Conservation (phyloP, 2,113 vertebrate species). For the Cranoglanis bouderius region DNA sequence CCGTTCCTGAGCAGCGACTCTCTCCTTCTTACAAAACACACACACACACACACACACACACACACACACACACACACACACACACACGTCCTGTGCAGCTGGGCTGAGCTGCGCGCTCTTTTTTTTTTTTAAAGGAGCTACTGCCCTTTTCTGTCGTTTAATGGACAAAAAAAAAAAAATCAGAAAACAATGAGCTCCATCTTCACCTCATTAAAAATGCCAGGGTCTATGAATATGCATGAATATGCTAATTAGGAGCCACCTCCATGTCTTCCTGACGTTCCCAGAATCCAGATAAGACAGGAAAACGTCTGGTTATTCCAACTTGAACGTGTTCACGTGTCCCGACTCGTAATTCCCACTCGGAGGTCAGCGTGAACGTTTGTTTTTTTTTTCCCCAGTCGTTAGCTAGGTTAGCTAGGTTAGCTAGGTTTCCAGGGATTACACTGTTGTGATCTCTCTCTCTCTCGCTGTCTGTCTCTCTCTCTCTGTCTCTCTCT, state of each 20-base stretch:
- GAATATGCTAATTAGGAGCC: neutral
- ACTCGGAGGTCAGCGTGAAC: neutral
- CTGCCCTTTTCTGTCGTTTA: neutral
- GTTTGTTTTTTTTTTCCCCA: no score
- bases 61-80: conserved; percentile 22
- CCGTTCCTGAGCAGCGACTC: conserved; percentile 65
- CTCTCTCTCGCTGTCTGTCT: neutral
- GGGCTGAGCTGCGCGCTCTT: conserved; percentile 46
- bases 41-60: conserved; percentile 29
- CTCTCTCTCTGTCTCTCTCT: conserved; percentile 5
- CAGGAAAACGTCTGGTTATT: neutral
- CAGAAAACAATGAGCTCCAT: neutral
- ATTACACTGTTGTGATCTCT: neutral
- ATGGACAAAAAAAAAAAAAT: neutral
- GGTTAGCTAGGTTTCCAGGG: neutral
- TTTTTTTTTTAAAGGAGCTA: conserved; percentile 69
- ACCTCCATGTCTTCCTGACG: neutral
- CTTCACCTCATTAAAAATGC: conserved; percentile 1
- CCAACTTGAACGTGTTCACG: neutral
- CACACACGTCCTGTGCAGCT: conserved; percentile 64
- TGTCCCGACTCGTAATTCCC: neutral
- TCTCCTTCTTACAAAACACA: conserved; percentile 38
- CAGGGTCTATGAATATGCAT: neutral
- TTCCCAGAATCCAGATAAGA: neutral
- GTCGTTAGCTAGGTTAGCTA: no score